Conservation (phyloP, 64 coral and sea anemone species). For the Acropora yongei region DNA sequence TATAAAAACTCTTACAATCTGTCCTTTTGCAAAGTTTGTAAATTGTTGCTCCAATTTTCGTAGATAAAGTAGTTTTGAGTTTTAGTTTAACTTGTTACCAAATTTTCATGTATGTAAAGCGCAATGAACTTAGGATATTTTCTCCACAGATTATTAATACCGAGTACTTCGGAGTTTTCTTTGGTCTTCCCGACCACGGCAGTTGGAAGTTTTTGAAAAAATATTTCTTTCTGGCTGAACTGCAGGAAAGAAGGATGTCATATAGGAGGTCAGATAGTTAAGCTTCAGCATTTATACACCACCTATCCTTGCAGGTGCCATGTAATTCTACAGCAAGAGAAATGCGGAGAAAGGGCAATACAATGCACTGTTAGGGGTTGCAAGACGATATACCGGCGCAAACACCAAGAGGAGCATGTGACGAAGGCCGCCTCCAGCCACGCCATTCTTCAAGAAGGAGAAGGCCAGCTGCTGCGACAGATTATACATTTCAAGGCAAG, state of each 20-base stretch:
- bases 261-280: background rate
- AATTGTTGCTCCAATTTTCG: no score
- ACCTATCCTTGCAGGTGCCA: background rate
- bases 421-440: background rate
- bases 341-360: background rate
- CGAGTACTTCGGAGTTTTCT: no score
- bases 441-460: background rate
- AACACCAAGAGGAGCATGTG: background rate
- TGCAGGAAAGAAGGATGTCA: background rate
- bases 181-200: no score
- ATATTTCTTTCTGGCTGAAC: background rate
- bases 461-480: background rate
- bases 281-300: background rate
- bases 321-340: background rate
- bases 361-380: constrained; percentile 3
- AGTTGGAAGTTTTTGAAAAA: no score
- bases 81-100: no score
- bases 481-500: constrained; percentile 1
- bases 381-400: background rate
- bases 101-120: no score
- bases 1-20: no score
- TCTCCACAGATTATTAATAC: no score
- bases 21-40: no score
- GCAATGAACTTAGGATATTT: no score
- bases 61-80: no score